These are phyloP conservation scores for Eupithecia exiguata DNA, from an alignment of 2,888 invertebrate genomes.

Conservation along the genomic window DNA sequence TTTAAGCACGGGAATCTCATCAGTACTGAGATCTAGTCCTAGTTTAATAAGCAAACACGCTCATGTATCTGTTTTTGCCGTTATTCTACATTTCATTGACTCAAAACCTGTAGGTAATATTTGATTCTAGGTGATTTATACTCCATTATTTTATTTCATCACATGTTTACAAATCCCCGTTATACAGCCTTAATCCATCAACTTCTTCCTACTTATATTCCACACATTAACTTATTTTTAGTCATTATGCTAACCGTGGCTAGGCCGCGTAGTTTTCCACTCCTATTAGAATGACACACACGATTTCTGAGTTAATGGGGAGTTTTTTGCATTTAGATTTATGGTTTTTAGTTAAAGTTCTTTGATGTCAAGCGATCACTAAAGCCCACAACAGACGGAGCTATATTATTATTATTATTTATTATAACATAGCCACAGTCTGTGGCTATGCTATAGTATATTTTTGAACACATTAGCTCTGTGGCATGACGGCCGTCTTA, in stretches of 20 bases:
- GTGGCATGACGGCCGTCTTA: too few species aligned
- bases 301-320: constrained; percentile 49
- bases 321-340: constrained; percentile 54
- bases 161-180: not conserved
- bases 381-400: too few species aligned
- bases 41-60: too few species aligned
- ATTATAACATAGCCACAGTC: too few species aligned
- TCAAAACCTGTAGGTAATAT: too few species aligned
- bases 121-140: not conserved
- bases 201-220: constrained; percentile 61
- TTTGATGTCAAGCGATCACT: constrained; percentile 37
- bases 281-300: constrained; percentile 51
- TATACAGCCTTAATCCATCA: not conserved
- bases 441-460: too few species aligned
- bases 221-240: constrained; percentile 62
- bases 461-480: too few species aligned
- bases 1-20: too few species aligned
- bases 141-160: not conserved
- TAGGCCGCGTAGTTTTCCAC: constrained; percentile 60
- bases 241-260: constrained; percentile 57
- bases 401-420: too few species aligned
- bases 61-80: too few species aligned
- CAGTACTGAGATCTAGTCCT: too few species aligned
- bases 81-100: too few species aligned
- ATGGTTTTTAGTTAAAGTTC: constrained; percentile 33